Evolutionary conservation across 2,113 vertebrate species (phyloP), one percentile per base, ranked within the genome.

Genomic region (Tiliqua scincoides): DNA sequence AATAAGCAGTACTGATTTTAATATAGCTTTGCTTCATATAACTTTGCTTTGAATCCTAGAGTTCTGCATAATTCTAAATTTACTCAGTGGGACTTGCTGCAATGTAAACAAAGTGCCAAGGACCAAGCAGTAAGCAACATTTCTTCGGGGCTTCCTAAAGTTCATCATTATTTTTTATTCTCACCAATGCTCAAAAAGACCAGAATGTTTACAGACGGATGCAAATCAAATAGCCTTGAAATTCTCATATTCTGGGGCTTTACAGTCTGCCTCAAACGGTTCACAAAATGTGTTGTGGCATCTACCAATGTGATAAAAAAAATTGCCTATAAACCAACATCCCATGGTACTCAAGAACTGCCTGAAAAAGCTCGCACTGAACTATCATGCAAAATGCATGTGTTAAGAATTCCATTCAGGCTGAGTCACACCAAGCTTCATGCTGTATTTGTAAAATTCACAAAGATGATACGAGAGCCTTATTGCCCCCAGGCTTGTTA

Each of bases 371-470:
- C 85, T 88, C 57, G 75, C 77, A 87, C 85, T 4, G 0, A 94
- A 94, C 93, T 91, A 91, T 82, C 93, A 93, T 94, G 93, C 94
- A 94, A 95, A 93, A 95, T 95, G 94, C 93, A 95, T 95, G 89
- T 76, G 90, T 85, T 93, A 87, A 93, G 91, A 94, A 95, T 93
- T 93, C 93, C 91, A 93, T 95, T 94, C 93, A 94, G 85, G 90
- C 63, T 89, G 91, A 94, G 92, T 94, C 93, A 94, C 91, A 93
- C 85, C n/a, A 79, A 92, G 86, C 80, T 92, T 93, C 91, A 93
- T 95, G 95, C 89, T 94, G 93, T 91, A 95, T 91, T 95, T 93
- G 89, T 93, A 93, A 94, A 95, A 95, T 94, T 95, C 90, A 89
- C 92, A 91, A 95, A 96, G 94, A 94, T 93, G 93, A 92, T 91